Conservation (phyloP, 2,888 invertebrate genomes). For the Caenorhabditis sp. region DNA sequence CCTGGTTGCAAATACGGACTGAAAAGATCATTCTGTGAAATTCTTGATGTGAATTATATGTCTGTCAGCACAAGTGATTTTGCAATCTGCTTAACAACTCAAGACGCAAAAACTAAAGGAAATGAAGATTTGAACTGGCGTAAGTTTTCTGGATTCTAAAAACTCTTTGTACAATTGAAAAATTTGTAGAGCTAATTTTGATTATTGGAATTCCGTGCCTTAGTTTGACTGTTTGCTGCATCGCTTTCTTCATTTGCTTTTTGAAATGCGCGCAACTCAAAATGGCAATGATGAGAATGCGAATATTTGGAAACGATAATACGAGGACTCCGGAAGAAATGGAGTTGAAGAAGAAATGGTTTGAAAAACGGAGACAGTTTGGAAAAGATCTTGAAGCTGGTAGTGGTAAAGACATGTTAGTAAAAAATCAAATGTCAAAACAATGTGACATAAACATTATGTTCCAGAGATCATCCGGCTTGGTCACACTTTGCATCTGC, state of each 20-base stretch:
- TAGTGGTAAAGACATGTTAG: constrained; percentile 41
- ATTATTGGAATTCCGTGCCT: constrained; percentile 71
- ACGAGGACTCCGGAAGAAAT: constrained; percentile 12
- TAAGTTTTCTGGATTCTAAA: neutral
- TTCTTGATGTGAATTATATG: constrained; percentile 20
- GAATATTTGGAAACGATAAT: constrained; percentile 31
- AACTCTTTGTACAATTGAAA: neutral
- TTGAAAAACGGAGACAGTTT: constrained; percentile 11
- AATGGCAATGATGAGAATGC: constrained; percentile 50
- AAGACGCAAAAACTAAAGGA: neutral
- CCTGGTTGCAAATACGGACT: constrained; percentile 35
- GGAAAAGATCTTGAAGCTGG: constrained; percentile 16
- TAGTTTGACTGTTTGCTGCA: constrained; percentile 60
- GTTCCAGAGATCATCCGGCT: constrained; percentile 9
- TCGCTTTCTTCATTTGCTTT: constrained; percentile 63
- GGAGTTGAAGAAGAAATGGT: constrained; percentile 32
- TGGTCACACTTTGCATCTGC: constrained; percentile 61
- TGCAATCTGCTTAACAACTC: constrained; percentile 19
- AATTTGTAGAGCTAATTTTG: constrained; percentile 63
- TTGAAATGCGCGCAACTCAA: constrained; percentile 62
- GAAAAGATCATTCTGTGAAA: constrained; percentile 36
- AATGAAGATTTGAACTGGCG: constrained; percentile 35
- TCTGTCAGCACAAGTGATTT: constrained; percentile 9
- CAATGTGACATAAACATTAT: neutral
- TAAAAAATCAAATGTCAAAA: constrained; percentile 10